Percentiles rank a stretch among this genome's conserved stretches.
Evolutionary conservation across 2,113 vertebrate species (phyloP).

Genomic region (Neogobius melanostomus): DNA sequence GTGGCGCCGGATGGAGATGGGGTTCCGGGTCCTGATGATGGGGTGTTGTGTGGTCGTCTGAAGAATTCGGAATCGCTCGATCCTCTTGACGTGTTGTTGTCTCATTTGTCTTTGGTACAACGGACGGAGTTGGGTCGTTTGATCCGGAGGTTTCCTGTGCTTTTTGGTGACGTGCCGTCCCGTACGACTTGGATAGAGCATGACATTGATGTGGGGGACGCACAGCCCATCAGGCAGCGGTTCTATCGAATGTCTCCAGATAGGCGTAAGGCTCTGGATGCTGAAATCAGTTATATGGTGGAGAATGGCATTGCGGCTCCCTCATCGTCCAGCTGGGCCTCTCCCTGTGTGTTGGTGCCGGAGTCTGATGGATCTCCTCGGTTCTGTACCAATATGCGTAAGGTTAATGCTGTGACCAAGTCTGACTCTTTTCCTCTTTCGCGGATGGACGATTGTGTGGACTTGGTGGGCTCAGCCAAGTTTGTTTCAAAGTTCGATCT

Average conservation of each 20-base stretch:
- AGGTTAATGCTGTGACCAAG: neutral
- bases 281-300: neutral
- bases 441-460: neutral
- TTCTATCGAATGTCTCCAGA: neutral
- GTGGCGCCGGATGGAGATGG: too few relatives aligned
- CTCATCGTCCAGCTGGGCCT: neutral
- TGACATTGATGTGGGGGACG: slow-evolving; percentile 1
- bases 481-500: too few relatives aligned
- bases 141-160: neutral
- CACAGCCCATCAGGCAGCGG: neutral
- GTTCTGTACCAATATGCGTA: too few relatives aligned
- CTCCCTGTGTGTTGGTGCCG: neutral
- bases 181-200: neutral
- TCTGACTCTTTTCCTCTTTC: neutral
- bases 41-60: too few relatives aligned
- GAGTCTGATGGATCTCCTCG: neutral
- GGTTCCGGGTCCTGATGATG: too few relatives aligned
- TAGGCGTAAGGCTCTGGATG: neutral
- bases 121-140: neutral
- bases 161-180: neutral
- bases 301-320: neutral
- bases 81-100: too few relatives aligned
- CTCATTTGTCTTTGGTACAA: neutral
- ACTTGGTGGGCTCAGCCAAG: neutral
- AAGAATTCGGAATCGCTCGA: too few relatives aligned